Percentiles rank a stretch among this genome's conserved stretches.
Evolutionary conservation across 2,797 vertebrate species (phyloP).

Genomic region (Mus spretus): DNA sequence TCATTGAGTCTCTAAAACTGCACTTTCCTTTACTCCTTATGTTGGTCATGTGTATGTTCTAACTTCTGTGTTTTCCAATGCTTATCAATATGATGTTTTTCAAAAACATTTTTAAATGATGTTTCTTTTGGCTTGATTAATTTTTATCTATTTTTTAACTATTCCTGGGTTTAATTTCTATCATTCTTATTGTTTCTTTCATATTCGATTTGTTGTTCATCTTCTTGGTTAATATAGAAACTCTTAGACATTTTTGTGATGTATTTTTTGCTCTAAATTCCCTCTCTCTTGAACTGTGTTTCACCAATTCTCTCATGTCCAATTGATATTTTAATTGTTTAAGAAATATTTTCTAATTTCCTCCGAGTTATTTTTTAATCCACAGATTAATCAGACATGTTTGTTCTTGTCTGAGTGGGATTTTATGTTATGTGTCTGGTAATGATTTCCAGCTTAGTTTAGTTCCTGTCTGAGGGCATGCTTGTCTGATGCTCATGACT

Average conservation of each 20-base stretch:
- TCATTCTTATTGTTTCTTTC: neutral
- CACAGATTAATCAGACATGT: conserved; percentile 30
- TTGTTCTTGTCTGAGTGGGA: neutral
- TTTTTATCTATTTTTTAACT: neutral
- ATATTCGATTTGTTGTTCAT: neutral
- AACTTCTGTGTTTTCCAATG: neutral
- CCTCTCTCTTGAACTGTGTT: neutral
- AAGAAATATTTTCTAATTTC: conserved; percentile 33
- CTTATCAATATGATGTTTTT: neutral
- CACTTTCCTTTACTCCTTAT: neutral
- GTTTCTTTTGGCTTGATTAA: neutral
- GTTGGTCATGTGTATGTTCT: neutral
- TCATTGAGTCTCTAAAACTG: no score
- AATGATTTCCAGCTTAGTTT: conserved; percentile 33
- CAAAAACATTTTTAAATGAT: neutral
- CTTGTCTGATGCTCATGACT: neutral
- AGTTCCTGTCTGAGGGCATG: neutral
- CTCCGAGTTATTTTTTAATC: neutral
- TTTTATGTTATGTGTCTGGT: conserved; percentile 34
- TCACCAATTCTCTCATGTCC: neutral
- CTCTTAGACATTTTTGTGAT: neutral
- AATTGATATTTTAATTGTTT: neutral
- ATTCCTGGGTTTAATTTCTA: conserved; percentile 1
- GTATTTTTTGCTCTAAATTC: neutral
- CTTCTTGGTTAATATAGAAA: neutral